Evolutionary conservation across 2,888 invertebrate species (phyloP).

Genomic region (Pyralis farinalis): DNA sequence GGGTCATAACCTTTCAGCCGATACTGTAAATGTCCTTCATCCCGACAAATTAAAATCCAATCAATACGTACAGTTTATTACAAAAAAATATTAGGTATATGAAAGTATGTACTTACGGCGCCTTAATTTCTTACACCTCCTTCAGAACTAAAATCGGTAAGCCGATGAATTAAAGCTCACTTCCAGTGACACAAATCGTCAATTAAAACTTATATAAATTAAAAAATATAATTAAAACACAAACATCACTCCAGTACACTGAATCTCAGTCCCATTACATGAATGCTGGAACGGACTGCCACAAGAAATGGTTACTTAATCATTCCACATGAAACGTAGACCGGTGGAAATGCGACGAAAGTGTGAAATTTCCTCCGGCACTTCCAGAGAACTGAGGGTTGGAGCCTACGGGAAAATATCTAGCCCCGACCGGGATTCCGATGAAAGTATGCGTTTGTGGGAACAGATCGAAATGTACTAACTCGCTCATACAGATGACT

Average conservation of each 20-base stretch:
- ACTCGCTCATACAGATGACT: constrained; percentile 45
- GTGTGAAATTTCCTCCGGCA: constrained; percentile 34
- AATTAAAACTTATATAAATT: constrained; percentile 13
- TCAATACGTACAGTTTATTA: constrained; percentile 36
- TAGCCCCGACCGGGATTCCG: constrained; percentile 68
- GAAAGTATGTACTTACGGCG: constrained; percentile 41
- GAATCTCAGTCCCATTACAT: constrained; percentile 28
- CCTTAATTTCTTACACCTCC: constrained; percentile 27
- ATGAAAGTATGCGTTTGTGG: constrained; percentile 43
- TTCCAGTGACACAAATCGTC: constrained; percentile 20
- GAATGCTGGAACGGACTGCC: constrained; percentile 22
- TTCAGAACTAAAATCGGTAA: constrained; percentile 16
- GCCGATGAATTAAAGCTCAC: constrained; percentile 18
- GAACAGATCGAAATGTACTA: constrained; percentile 28
- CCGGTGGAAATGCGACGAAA: constrained; percentile 27
- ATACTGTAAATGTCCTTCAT: constrained; percentile 34
- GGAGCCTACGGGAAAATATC: constrained; percentile 73
- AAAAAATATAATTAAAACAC: constrained; percentile 22
- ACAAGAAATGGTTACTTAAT: constrained; percentile 59
- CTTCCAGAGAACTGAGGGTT: constrained; percentile 62
- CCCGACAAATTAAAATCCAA: constrained; percentile 52
- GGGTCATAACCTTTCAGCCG: constrained; percentile 66
- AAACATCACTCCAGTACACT: constrained; percentile 22
- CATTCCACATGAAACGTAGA: constrained; percentile 51
- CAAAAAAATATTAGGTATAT: constrained; percentile 5